Base-by-base conservation (phyloP, 2,113 vertebrate genomes). In the Heliornis fulica region DNA sequence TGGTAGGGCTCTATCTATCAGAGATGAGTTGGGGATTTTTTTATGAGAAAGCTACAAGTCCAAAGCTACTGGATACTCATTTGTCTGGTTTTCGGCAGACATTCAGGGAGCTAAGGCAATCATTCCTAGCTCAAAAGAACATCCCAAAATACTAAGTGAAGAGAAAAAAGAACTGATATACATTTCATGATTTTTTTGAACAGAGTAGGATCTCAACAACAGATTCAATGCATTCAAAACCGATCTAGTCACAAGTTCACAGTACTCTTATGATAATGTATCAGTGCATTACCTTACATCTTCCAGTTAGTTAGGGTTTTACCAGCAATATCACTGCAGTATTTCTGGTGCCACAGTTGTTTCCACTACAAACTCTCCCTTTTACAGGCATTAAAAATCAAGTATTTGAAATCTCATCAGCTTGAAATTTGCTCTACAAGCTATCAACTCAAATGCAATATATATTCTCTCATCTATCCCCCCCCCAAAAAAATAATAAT, bases 1-100 rank as follows among this genome's bases (percentile, higher is more conserved):
- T 84, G 93, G 65, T 86, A 91, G 22, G 75, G 70, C 43, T 86
- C 59, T 75, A 70, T 97, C 80, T 87, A 96, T 97, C 97, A 97
- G 87, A 81, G 82, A 41, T 4, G 0, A 38, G 31, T 31, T 46
- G n/a, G n/a, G n/a, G n/a, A n/a, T 59, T 68, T 28, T 54, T 54
- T 54, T 31, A 92, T 51, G 66, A 92, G 61, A 94, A 96, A 91
- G 29, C 54, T 56, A 14, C 28, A 74, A 86, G 75, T 78, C 57
- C 83, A 63, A 87, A 85, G 46, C 40, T 83, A 74, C 80, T 82
- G 65, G 93, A 92, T 93, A 87, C 75, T 90, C 66, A 95, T 83
- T 83, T 61, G 5, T 78, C 32, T 76, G 77, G 17, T 78, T 91
- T 90, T 86, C 89, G 86, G 38, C 4, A 94, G 85, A 95, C 76